phyloP scores from a whole-genome alignment of 2,888 invertebrate genomes.

The Antheraea yamamai region DNA sequence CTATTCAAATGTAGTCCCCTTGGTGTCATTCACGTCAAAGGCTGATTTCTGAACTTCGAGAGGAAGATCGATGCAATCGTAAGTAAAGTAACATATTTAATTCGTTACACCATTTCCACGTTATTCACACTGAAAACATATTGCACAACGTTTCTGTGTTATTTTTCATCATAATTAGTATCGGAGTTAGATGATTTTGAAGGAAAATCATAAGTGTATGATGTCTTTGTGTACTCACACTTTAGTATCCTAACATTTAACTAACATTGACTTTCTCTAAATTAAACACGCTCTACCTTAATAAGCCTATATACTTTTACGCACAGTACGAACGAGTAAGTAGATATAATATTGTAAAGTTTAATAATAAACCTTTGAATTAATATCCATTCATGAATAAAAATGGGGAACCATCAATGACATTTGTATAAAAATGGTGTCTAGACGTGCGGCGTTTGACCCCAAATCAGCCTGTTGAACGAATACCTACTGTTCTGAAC shows the following conservation, averaged over 20 bases:
- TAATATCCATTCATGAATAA: slow-evolving; percentile 3
- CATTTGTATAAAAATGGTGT: slow-evolving; percentile 31
- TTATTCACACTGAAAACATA: slow-evolving; percentile 39
- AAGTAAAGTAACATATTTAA: slow-evolving; percentile 45
- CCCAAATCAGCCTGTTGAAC: slow-evolving; percentile 56
- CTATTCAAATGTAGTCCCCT: slow-evolving; percentile 81
- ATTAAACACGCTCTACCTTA: slow-evolving; percentile 5
- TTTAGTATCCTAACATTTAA: background rate
- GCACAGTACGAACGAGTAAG: background rate
- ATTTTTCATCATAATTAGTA: background rate
- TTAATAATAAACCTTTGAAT: slow-evolving; percentile 1
- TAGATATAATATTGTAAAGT: background rate
- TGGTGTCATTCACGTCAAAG: slow-evolving; percentile 62
- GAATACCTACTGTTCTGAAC: slow-evolving; percentile 43
- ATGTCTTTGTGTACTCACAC: background rate
- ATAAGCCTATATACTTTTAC: background rate
- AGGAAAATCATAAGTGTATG: background rate
- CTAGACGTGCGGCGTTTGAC: slow-evolving; percentile 63
- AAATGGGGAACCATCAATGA: background rate
- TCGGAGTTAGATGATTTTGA: background rate
- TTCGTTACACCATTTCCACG: slow-evolving; percentile 28
- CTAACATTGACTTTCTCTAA: background rate
- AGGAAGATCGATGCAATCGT: slow-evolving; percentile 79
- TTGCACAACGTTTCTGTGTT: slow-evolving; percentile 52
- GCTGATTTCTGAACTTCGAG: slow-evolving; percentile 64